Base-by-base conservation (phyloP, 2,888 invertebrate species). In the Scaptodrosophila latifasciaeformis region DNA sequence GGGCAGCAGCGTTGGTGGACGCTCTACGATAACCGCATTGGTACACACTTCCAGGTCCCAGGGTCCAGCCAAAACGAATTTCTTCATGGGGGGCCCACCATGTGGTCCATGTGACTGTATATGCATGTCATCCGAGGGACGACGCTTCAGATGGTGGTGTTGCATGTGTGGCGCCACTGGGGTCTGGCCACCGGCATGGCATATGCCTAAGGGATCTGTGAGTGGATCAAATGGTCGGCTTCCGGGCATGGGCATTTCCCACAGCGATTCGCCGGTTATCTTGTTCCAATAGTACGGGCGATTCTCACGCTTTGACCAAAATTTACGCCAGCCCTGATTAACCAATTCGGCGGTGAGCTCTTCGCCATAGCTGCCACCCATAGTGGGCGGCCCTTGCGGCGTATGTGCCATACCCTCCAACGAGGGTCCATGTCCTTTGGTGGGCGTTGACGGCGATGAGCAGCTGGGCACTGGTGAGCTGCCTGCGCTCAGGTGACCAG, bases 251-350 rank as follows among this genome's bases (percentile, higher is more conserved):
- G 97, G 97, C 90, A 96, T 91, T 85, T 98, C 97, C 98, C 98
- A 98, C 70, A 97, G 88, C n/a, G 97, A 97, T 87, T 97, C 96
- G 49, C 96, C 96, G 0, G 96, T 96, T 18, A 94, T 87, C 87
- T 96, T 96, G 85, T 98, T 98, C 95, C 97, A 98, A 87, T 94
- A 98, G 86, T 98, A 98, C 1, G 96, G 96, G 21, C 97, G 89
- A 83, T 94, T 96, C 86, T 98, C 97, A 49, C 97, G 88, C 83
- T 96, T 95, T 15, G 97, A 97, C 97, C 97, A 98, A 86, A 95
- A 97, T 80, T 95, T 96, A 59, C 96, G 91, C 98, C 98, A 98
- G 3, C 97, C 98, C 83, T 95, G 95, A 82, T 94, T 93, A 5
- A 90, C 86, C 4, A 87, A 59, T 54, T 87, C 87, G 0, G 83